Evolutionary conservation across 2,113 vertebrate species (phyloP), one percentile per base, ranked within the genome.

Genomic region (Carettochelys insculpta): DNA sequence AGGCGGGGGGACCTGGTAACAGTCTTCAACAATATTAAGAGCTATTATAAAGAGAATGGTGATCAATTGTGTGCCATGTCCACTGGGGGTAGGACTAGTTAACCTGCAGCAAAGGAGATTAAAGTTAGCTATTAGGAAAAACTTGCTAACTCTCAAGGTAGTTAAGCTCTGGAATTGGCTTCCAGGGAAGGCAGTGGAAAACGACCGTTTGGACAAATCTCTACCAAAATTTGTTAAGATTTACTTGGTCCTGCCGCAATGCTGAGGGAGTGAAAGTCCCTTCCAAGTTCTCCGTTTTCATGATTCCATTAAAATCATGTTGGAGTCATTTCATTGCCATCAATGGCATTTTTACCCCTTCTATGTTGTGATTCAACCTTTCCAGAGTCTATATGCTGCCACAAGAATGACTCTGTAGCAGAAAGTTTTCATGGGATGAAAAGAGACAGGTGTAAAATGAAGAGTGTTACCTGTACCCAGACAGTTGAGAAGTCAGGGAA

Each of bases 381-480:
- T 93, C 87, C 41, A 25, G 90, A 90, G 83, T 58, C 34, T 27
- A 0, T 80, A 85, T 76, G 82, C 91, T 89, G 61, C 68, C 87
- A 17, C n/a, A 90, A 6, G 61, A 89, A 90, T 76, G 93, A 90
- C 80, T 45, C 71, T 71, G 76, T 45, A 76, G 88, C 82, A 48
- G 76, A 78, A 91, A 80, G 90, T 77, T 27, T 85, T 86, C 76
- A 87, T 24, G 22, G 54, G 89, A 90, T 0, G 22, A 61, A 92
- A 93, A 89, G 75, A 87, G 94, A 86, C 75, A 91, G 61, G 38
- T 84, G 82, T 91, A 86, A 95, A 95, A 94, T 78, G 87, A 94
- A 88, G 24, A 86, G 0, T 0, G 0, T 76, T 65, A 83, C 91
- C 90, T 90, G 29, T 34, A 86, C 53, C 80, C 79, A 27, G 83